Evolutionary conservation across 2,797 vertebrate species (phyloP).

Genomic region (Pyrocephalus nanus): DNA sequence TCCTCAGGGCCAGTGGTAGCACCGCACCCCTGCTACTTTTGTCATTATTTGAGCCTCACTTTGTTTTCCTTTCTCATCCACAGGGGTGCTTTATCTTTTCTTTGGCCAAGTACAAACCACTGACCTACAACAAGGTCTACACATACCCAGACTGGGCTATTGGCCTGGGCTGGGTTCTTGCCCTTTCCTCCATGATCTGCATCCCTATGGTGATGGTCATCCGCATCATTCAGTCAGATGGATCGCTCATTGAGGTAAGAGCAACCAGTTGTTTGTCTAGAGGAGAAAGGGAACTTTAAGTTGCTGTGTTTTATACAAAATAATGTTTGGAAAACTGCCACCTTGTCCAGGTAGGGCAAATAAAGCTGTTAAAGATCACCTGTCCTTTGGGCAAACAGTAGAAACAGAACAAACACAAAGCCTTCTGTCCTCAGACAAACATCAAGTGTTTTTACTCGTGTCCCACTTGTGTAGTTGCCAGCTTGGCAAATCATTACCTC

Average conservation of each 20-base stretch:
- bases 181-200: constrained; percentile 94
- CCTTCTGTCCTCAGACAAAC: not conserved
- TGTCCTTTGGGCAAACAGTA: constrained; percentile 17
- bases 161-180: constrained; percentile 92
- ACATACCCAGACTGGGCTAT: constrained; percentile 94
- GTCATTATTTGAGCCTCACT: not conserved
- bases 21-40: not conserved
- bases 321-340: constrained; percentile 7
- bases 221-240: constrained; percentile 91
- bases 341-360: not conserved
- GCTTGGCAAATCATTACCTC: not conserved
- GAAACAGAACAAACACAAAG: not conserved
- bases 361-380: constrained; percentile 9
- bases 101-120: constrained; percentile 92
- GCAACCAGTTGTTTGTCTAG: not conserved
- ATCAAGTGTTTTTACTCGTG: not conserved
- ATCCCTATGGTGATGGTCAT: constrained; percentile 94
- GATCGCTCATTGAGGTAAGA: constrained; percentile 92
- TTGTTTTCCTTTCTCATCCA: constrained; percentile 4
- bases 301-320: not conserved
- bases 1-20: not conserved
- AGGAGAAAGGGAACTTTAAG: not conserved
- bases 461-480: not conserved
- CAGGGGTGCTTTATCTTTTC: constrained; percentile 97
- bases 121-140: constrained; percentile 97